Conservation (phyloP, 2,888 invertebrate species). For the Himalopsyche japonica region DNA sequence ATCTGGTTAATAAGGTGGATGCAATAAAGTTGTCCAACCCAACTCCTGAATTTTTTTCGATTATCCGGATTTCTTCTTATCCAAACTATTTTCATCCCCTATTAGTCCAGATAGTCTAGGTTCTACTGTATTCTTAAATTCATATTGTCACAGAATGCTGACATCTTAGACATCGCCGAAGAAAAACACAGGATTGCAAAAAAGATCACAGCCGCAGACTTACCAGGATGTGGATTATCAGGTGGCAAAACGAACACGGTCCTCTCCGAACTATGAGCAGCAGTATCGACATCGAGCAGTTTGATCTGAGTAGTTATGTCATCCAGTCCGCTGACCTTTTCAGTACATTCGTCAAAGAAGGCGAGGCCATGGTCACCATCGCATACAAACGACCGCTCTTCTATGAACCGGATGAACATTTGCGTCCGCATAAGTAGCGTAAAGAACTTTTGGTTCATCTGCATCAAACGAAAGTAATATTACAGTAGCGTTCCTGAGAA, state of each 20-base stretch:
- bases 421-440: constrained; percentile 88
- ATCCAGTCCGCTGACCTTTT: constrained; percentile 66
- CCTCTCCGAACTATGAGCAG: constrained; percentile 78
- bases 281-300: constrained; percentile 80
- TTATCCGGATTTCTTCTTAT: too few species aligned
- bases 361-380: constrained; percentile 94
- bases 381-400: constrained; percentile 98
- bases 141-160: too few species aligned
- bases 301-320: constrained; percentile 61
- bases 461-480: constrained; percentile 37
- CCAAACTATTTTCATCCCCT: too few species aligned
- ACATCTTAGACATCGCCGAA: too few species aligned
- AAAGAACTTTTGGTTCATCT: constrained; percentile 86
- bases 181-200: not conserved
- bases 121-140: too few species aligned
- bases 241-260: constrained; percentile 96
- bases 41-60: too few species aligned
- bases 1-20: too few species aligned
- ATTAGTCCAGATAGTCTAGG: too few species aligned
- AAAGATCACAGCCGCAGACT: constrained; percentile 10
- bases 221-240: constrained; percentile 65
- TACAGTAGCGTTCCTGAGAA: not conserved
- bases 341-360: constrained; percentile 97
- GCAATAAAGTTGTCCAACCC: too few species aligned
- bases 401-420: constrained; percentile 97